phyloP scores from a whole-genome alignment of 2,113 vertebrate genomes.

The Menidia beryllina region DNA sequence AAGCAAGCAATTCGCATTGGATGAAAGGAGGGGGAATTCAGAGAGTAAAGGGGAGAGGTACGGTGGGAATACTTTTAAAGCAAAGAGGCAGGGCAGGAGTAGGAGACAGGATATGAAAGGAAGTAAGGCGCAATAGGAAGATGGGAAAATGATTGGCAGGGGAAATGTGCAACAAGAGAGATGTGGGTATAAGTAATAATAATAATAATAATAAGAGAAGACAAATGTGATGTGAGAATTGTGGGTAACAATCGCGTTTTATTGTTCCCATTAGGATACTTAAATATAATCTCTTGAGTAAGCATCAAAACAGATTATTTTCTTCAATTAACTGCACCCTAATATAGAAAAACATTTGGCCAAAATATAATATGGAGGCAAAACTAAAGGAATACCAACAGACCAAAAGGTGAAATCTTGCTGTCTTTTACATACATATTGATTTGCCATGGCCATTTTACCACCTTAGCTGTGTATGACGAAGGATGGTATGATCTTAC shows the following conservation, averaged over 20 bases:
- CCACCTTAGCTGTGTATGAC: no score
- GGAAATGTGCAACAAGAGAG: not conserved
- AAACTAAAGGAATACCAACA: not conserved
- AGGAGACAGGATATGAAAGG: slow-evolving; percentile 1
- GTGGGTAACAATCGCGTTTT: not conserved
- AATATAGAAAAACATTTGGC: not conserved
- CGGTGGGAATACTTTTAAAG: slow-evolving; percentile 30
- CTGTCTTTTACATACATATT: no score
- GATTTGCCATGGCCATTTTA: no score
- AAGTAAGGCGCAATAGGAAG: slow-evolving; percentile 12
- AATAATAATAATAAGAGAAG: not conserved
- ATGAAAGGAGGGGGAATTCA: slow-evolving; percentile 39
- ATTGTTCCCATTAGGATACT: not conserved
- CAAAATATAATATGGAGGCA: not conserved
- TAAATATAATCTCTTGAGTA: not conserved
- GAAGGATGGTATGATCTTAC: no score
- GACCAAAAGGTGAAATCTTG: no score
- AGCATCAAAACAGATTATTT: slow-evolving; percentile 3
- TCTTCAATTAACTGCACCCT: not conserved
- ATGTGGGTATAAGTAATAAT: slow-evolving; percentile 4
- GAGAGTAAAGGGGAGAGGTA: slow-evolving; percentile 19
- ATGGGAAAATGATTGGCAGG: slow-evolving; percentile 11
- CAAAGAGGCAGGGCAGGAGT: slow-evolving; percentile 14
- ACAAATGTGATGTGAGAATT: not conserved
- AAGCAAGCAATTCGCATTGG: slow-evolving; percentile 55